Evolutionary conservation across 2,797 vertebrate species (phyloP), one percentile per base, ranked within the genome.

Genomic region (Cheirogaleus major): DNA sequence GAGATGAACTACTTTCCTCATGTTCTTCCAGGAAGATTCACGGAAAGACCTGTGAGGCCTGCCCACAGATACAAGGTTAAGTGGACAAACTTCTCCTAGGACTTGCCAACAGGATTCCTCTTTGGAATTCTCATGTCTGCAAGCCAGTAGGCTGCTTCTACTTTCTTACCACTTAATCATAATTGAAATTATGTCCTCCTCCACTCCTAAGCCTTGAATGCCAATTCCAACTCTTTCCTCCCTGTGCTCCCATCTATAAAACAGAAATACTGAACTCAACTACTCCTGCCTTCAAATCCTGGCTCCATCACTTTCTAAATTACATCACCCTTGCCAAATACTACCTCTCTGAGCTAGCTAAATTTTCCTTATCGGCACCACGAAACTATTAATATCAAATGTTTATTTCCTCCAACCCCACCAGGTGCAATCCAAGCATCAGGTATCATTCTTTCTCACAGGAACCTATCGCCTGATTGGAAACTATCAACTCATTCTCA

Each of bases 281-380:
- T 85, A 75, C 27, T 72, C 63, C 50, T 96, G 41, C 63, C 57
- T 95, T 95, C 73, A 85, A 75, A 91, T 89, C 27, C 65, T 59
- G 89, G 20, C 35, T 92, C 78, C 50, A 12, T 75, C 12, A 55
- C 55, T 81, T 96, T 67, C 76, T 91, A 93, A 95, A 88, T 79
- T 76, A 81, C 32, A 61, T 78, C 17, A 48, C 43, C 14, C 55
- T 79, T 13, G 9, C 52, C 55, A 96, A 82, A 27, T 63, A 72
- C 43, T 93, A n/a, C 23, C 69, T 61, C 70, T 96, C 52, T 92
- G 59, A 94, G 59, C 38, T 81, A 85, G 27, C 38, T 92, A 25
- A 76, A 91, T 75, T 93, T 93, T 97, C 61, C 70, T 83, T 93
- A 91, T 75, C 22, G 50, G 41, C 32, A 90, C 57, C 59, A 82